phyloP scores from a whole-genome alignment of 1,140 invertebrate genomes.

The Phenacoccus solenopsis region DNA sequence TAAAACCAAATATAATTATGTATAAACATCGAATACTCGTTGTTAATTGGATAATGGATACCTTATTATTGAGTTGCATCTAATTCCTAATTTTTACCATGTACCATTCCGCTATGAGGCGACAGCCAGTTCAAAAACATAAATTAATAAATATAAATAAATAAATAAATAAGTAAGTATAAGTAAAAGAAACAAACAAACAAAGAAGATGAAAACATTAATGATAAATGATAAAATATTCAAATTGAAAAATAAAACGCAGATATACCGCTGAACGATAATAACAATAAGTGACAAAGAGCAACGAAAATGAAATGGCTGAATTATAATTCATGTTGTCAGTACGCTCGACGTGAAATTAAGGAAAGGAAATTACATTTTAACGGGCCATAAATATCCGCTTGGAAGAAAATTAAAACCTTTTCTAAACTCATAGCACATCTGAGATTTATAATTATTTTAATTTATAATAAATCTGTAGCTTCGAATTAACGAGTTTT shows the following conservation, averaged over 20 bases:
- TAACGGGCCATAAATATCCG: constrained; percentile 12
- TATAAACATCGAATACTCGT: too few species aligned
- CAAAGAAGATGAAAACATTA: not conserved
- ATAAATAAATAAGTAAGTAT: not conserved
- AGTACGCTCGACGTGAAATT: constrained; percentile 12
- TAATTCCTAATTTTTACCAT: too few species aligned
- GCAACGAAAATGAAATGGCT: constrained; percentile 13
- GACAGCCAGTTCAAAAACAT: not conserved
- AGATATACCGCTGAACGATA: too few species aligned
- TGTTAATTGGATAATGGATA: too few species aligned
- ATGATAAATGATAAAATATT: not conserved
- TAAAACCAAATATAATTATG: too few species aligned
- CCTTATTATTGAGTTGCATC: too few species aligned
- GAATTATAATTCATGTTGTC: constrained; percentile 16
- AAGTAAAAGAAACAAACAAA: not conserved
- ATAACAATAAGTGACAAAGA: not conserved
- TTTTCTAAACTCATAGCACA: constrained; percentile 13
- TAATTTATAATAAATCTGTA: constrained; percentile 15
- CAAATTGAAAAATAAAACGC: not conserved
- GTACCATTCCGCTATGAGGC: too few species aligned
- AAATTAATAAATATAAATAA: not conserved
- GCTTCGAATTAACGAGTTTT: constrained; percentile 16
- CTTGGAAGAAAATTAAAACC: constrained; percentile 15
- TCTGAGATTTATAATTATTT: too few species aligned
- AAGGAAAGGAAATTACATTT: constrained; percentile 14